phyloP scores from a whole-genome alignment of 2,113 vertebrate genomes.

The Cyprinodon tularosa region DNA sequence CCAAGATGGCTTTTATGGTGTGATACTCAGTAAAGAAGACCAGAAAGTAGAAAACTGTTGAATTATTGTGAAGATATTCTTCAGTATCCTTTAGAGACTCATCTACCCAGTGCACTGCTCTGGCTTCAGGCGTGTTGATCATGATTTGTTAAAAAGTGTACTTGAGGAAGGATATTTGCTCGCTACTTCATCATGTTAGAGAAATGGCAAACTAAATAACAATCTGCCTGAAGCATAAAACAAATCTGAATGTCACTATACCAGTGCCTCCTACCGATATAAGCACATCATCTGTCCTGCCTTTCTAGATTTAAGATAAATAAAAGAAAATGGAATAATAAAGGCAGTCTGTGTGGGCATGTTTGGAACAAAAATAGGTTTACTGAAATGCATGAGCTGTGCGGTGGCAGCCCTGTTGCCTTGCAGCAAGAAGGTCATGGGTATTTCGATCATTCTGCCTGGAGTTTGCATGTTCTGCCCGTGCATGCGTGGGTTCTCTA shows the following conservation, averaged over 20 bases:
- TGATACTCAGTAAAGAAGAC: constrained; percentile 26
- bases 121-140: neutral
- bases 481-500: no score
- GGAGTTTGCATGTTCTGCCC: no score
- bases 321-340: no score
- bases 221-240: neutral
- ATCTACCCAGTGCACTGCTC: neutral
- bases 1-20: constrained; percentile 17
- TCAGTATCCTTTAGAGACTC: constrained; percentile 24
- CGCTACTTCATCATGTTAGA: neutral
- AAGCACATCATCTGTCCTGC: neutral
- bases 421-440: no score
- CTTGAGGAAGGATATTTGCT: neutral
- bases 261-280: neutral
- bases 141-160: neutral
- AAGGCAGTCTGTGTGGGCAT: no score
- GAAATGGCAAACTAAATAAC: neutral
- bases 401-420: no score
- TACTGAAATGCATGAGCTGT: no score
- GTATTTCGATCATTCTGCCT: no score
- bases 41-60: constrained; percentile 51
- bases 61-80: constrained; percentile 46
- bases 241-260: neutral
- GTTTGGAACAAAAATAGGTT: no score
- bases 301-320: neutral